Evolutionary conservation across 1,140 invertebrate species (phyloP).

Genomic region (Chironomus tepperi): DNA sequence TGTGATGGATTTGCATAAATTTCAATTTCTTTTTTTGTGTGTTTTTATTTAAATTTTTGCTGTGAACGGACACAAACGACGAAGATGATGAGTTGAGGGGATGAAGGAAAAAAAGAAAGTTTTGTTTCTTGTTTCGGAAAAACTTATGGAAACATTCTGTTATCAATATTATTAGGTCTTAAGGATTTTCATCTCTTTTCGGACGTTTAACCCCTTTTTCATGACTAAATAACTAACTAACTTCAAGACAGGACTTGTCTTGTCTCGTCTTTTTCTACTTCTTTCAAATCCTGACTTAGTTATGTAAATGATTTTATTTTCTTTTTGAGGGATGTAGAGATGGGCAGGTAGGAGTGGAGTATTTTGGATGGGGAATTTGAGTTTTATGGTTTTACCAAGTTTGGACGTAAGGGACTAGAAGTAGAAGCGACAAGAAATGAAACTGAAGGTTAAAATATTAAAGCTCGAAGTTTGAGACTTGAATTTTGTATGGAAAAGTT

Average conservation of each 20-base stretch:
- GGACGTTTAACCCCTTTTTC: too few species aligned
- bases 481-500: too few species aligned
- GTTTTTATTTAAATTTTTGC: background rate
- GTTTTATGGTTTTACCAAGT: too few species aligned
- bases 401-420: too few species aligned
- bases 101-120: background rate
- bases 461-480: too few species aligned
- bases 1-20: constrained; percentile 23
- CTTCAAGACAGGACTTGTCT: background rate
- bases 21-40: constrained; percentile 3
- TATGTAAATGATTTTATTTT: background rate
- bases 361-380: too few species aligned
- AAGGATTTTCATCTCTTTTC: background rate
- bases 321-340: too few species aligned
- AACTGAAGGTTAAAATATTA: too few species aligned
- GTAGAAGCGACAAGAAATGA: too few species aligned
- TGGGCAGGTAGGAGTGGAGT: too few species aligned
- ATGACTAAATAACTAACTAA: too few species aligned
- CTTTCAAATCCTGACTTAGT: background rate
- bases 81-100: background rate
- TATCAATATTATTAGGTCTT: constrained; percentile 23
- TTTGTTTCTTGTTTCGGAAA: background rate
- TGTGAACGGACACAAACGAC: background rate
- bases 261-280: background rate
- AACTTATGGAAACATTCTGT: background rate